Evolutionary conservation across 2,113 vertebrate species (phyloP), one percentile per base, ranked within the genome.

Genomic region (Pipra filicauda): DNA sequence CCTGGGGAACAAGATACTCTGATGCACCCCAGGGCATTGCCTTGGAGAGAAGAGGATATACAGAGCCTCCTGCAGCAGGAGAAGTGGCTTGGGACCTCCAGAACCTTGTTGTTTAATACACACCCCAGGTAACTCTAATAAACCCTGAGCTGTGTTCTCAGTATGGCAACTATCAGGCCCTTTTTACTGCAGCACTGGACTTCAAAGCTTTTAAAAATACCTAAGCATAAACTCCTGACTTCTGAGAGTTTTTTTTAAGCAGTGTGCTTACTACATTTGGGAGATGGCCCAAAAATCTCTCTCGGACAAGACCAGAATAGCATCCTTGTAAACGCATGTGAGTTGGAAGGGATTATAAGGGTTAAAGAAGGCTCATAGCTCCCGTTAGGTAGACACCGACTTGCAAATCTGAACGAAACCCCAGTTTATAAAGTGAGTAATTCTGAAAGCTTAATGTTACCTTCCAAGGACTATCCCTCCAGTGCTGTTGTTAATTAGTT

Each of bases 121-220:
- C 39, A 75, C 6, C 8, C 14, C 41, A 57, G 58, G 71, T 85
- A 75, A 44, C 66, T 5, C 4, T 43, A 82, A 35, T 52, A 87
- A 95, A 84, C 33, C 18, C 26, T 49, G 37, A 44, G n/a, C 54
- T 75, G 2, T n/a, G 6, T 91, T 94, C 57, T 49, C 61, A 73
- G 26, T 54, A 72, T 93, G 74, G 72, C 85, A 93, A n/a, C 35
- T 26, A 65, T 49, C 52, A 39, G 44, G 28, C 28, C 12, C 65
- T 80, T 91, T 84, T 79, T 69, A 65, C 49, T 72, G 23, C 49
- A 92, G 41, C 24, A 35, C 72, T 87, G 69, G 79, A 44, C 57
- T 91, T 84, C 65, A 84, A 88, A 94, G 51, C 3, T 3, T 86
- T 96, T 78, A 69, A 92, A 92, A 96, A 92, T 85, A 93, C 69